Conservation (phyloP, 2,888 invertebrate species). For the Platycheirus rosarum region DNA sequence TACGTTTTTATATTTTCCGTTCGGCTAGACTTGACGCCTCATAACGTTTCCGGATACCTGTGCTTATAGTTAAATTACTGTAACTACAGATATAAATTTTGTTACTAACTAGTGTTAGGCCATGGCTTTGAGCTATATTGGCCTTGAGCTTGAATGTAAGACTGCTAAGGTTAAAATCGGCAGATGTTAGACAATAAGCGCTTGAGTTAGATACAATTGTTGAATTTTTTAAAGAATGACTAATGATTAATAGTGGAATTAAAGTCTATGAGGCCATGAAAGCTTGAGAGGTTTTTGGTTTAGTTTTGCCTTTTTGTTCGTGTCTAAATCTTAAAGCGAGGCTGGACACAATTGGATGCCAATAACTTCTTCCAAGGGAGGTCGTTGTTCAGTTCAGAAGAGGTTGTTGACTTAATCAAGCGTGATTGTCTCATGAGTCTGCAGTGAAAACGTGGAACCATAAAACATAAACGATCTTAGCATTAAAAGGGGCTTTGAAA, state of each 20-base stretch:
- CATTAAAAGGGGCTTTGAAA: too few relatives aligned
- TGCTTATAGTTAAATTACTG: neutral
- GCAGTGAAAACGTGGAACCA: too few relatives aligned
- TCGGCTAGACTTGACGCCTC: slow-evolving; percentile 43
- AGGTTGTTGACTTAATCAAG: slow-evolving; percentile 13
- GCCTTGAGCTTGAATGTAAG: slow-evolving; percentile 61
- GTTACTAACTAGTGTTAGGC: neutral
- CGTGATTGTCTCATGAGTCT: neutral
- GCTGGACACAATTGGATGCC: neutral
- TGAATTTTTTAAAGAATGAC: neutral
- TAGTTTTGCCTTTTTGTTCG: neutral
- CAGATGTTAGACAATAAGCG: neutral
- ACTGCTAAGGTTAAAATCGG: slow-evolving; percentile 4
- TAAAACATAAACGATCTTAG: too few relatives aligned
- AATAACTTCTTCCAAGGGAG: slow-evolving; percentile 24
- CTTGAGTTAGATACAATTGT: neutral
- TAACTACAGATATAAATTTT: slow-evolving; percentile 13
- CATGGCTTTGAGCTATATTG: slow-evolving; percentile 51
- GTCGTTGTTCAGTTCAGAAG: neutral
- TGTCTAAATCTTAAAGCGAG: neutral
- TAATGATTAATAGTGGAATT: neutral
- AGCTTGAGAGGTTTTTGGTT: neutral
- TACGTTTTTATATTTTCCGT: slow-evolving; percentile 26
- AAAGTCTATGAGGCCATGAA: slow-evolving; percentile 7
- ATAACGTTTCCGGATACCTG: slow-evolving; percentile 48